These are phyloP conservation scores for Macropodus opercularis DNA, from an alignment of 2,797 vertebrate genomes.

Conservation along the genomic window DNA sequence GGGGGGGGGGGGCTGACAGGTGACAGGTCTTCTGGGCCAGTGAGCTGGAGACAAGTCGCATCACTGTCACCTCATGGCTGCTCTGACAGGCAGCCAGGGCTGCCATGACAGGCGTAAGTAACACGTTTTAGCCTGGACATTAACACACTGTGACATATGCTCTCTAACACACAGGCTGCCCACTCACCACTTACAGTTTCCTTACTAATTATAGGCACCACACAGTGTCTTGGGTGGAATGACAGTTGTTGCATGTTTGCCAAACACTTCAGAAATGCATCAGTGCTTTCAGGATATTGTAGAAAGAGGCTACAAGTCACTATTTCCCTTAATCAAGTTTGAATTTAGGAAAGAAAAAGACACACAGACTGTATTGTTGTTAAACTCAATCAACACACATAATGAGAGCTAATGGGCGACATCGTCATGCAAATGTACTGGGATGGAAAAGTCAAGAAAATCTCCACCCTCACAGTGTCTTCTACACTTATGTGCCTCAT, in stretches of 20 bases:
- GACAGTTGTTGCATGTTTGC: conserved; percentile 9
- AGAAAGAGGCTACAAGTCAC: conserved; percentile 48
- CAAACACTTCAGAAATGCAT: conserved; percentile 4
- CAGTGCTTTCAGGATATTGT: background rate
- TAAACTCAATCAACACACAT: conserved; percentile 58
- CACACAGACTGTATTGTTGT: conserved; percentile 40
- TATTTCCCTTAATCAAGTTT: conserved; percentile 61
- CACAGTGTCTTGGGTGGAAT: conserved; percentile 19
- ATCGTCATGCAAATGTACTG: conserved; percentile 46
- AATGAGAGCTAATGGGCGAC: conserved; percentile 61
- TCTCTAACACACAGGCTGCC: conserved; percentile 59
- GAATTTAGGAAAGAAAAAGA: conserved; percentile 40
- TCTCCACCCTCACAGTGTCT: conserved; percentile 23
- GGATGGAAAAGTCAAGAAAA: conserved; percentile 27
- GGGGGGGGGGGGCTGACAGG: conserved; percentile 57
- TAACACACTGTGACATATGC: conserved; percentile 76
- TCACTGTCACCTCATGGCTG: conserved; percentile 76
- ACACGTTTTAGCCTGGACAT: conserved; percentile 71
- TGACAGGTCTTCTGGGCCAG: conserved; percentile 76
- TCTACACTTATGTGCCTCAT: conserved; percentile 35
- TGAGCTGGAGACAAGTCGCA: conserved; percentile 71
- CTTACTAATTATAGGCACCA: conserved; percentile 54
- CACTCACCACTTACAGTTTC: conserved; percentile 58
- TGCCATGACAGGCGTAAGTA: conserved; percentile 80
- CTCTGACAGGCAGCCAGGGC: conserved; percentile 66